Conservation (phyloP, 2,113 vertebrate species). For the Thymallus thymallus region DNA sequence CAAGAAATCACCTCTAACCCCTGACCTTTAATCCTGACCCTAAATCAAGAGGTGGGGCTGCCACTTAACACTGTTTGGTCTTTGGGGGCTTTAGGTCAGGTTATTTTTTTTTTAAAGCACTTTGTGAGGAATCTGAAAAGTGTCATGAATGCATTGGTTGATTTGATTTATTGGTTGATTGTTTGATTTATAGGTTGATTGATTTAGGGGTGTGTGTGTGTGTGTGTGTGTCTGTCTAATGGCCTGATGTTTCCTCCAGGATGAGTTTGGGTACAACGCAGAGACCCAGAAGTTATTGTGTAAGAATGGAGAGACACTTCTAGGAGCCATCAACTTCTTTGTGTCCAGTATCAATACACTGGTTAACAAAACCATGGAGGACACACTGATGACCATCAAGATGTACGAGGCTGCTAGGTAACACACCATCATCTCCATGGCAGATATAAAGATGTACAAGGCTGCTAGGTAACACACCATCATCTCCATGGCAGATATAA, state of each 20-base stretch:
- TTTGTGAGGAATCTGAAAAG: no score
- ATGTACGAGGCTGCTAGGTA: constrained; percentile 94
- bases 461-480: constrained; percentile 80
- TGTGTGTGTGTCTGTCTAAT: not conserved
- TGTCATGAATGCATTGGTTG: no score
- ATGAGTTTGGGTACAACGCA: constrained; percentile 96
- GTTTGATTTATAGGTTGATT: no score
- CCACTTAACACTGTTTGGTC: no score
- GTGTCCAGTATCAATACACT: constrained; percentile 97
- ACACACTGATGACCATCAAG: constrained; percentile 94
- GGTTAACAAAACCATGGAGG: constrained; percentile 98
- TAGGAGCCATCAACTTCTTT: constrained; percentile 96
- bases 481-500: not conserved
- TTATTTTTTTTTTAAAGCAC: no score
- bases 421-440: not conserved
- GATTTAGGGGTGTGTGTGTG: no score
- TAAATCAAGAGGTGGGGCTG: no score
- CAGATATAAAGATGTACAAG: constrained; percentile 80
- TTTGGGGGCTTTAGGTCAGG: no score
- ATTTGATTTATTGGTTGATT: no score
- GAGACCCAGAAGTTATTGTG: constrained; percentile 96
- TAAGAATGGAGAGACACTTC: constrained; percentile 93
- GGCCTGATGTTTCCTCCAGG: constrained; percentile 65
- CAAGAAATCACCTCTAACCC: not conserved
- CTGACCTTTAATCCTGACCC: no score